Conservation (phyloP, 1,140 invertebrate species). For the Bombyx mori region ASM3026992v2 NC_085107.1:6128001-6128500, state of each 20-base stretch:
- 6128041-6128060: constrained; percentile 31
- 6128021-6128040: constrained; percentile 24
- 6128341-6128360: constrained; percentile 27
- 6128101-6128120: constrained; percentile 18
- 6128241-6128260: constrained; percentile 21
- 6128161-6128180: constrained; percentile 39
- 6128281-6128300: constrained; percentile 36
- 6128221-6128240: constrained; percentile 19
- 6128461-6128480: constrained; percentile 32
- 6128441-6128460: constrained; percentile 28
- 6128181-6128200: constrained; percentile 36
- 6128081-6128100: constrained; percentile 35
- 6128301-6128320: constrained; percentile 24
- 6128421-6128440: constrained; percentile 16
- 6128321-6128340: constrained; percentile 7
- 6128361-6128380: constrained; percentile 30
- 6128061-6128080: constrained; percentile 32
- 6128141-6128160: constrained; percentile 30
- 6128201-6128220: constrained; percentile 18
- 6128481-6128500: constrained; percentile 51
- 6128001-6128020: constrained; percentile 16
- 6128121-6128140: constrained; percentile 16
- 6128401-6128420: constrained; percentile 22
- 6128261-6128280: constrained; percentile 35
- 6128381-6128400: constrained; percentile 31